These are phyloP conservation scores for Drosophila subpulchrella DNA, from an alignment of 1,140 invertebrate species.

Conservation along the genomic window DNA sequence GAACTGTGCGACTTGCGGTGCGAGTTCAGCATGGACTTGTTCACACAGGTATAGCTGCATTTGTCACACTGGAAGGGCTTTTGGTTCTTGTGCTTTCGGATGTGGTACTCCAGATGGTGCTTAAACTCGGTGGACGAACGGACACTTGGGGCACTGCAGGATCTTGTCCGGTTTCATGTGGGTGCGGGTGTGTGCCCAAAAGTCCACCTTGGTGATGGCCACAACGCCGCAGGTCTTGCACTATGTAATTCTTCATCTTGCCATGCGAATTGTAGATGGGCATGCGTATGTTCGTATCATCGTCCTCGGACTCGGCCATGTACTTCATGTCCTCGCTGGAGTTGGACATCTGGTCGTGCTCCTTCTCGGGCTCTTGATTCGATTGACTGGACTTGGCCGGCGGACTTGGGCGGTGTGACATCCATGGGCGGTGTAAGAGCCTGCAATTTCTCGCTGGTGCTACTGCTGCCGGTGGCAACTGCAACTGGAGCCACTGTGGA, in stretches of 20 bases:
- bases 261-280: constrained; percentile 92
- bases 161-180: constrained; percentile 98
- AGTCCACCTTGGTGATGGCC: constrained; percentile 94
- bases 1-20: constrained; percentile 99
- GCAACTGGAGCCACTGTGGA: constrained; percentile 8
- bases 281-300: constrained; percentile 87
- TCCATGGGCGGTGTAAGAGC: constrained; percentile 82
- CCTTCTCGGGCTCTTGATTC: constrained; percentile 68
- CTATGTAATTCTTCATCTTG: constrained; percentile 93
- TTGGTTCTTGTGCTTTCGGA: constrained; percentile 96
- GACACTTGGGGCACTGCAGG: constrained; percentile 95
- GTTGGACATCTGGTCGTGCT: constrained; percentile 85
- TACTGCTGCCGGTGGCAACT: constrained; percentile 14
- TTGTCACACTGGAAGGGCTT: constrained; percentile 98
- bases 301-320: constrained; percentile 86
- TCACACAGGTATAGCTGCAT: constrained; percentile 96
- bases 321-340: constrained; percentile 84
- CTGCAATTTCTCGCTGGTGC: constrained; percentile 64
- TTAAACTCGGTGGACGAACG: constrained; percentile 99
- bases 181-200: constrained; percentile 95
- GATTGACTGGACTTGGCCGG: constrained; percentile 86
- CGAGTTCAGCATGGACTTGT: constrained; percentile 99
- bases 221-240: constrained; percentile 97
- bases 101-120: constrained; percentile 98
- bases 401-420: constrained; percentile 86